phyloP scores from a whole-genome alignment of 1,140 invertebrate genomes.

The Microplitis mediator region DNA sequence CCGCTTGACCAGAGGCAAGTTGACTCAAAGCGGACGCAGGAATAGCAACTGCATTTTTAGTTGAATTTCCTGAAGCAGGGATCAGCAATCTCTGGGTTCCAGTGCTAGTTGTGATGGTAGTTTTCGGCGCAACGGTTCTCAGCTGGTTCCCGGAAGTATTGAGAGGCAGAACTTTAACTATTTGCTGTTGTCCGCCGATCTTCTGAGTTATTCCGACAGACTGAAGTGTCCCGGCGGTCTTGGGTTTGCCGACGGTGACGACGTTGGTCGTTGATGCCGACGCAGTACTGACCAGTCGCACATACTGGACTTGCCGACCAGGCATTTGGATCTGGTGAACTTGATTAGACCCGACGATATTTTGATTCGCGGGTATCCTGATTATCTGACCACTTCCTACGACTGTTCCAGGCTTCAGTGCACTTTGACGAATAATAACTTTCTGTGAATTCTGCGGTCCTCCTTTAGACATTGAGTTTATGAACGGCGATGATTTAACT shows the following conservation, averaged over 20 bases:
- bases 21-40: constrained; percentile 61
- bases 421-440: constrained; percentile 65
- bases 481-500: constrained; percentile 46
- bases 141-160: constrained; percentile 53
- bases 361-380: constrained; percentile 66
- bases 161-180: constrained; percentile 56
- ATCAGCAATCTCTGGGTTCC: constrained; percentile 57
- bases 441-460: constrained; percentile 63
- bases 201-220: constrained; percentile 55
- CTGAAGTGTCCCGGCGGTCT: constrained; percentile 51
- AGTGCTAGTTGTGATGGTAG: constrained; percentile 36
- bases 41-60: constrained; percentile 56
- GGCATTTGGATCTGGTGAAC: constrained; percentile 75
- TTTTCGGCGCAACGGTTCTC: constrained; percentile 59
- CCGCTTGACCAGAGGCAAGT: constrained; percentile 63
- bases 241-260: constrained; percentile 56
- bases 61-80: constrained; percentile 50
- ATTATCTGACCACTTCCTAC: constrained; percentile 66
- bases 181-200: constrained; percentile 51
- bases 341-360: constrained; percentile 61
- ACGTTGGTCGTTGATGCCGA: constrained; percentile 55
- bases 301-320: constrained; percentile 75
- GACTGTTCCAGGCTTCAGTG: constrained; percentile 55
- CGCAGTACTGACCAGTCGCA: constrained; percentile 69
- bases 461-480: constrained; percentile 51